A percentile compares a stretch with the other conserved stretches of the same genome.
phyloP scores from a whole-genome alignment of 2,113 vertebrate genomes.

The Bujurquina vittata region DNA sequence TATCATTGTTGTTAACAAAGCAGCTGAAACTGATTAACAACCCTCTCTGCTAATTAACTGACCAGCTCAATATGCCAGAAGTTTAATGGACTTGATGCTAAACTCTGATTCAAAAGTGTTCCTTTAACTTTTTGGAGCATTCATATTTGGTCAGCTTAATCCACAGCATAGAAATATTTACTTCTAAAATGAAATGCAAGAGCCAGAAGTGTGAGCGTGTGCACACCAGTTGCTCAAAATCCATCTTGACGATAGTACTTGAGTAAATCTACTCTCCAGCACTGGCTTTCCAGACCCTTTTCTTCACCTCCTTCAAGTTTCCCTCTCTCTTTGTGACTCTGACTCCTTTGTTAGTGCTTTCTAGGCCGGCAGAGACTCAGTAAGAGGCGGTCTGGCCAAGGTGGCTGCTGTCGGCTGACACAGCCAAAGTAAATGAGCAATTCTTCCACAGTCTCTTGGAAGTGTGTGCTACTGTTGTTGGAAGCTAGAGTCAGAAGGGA shows the following conservation, averaged over 20 bases:
- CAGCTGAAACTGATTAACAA: no score
- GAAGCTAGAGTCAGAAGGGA: slow-evolving; percentile 42
- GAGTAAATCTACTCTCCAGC: neutral
- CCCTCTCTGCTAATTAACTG: no score
- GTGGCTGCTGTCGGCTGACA: slow-evolving; percentile 48
- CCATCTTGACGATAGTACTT: neutral
- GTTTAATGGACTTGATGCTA: no score
- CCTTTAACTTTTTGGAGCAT: no score
- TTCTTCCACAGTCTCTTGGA: slow-evolving; percentile 55
- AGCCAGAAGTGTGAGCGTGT: neutral
- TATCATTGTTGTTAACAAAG: no score
- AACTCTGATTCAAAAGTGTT: no score
- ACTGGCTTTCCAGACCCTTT: neutral
- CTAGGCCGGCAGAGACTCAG: slow-evolving; percentile 47
- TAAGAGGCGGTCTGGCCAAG: slow-evolving; percentile 47
- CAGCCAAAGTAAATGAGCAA: slow-evolving; percentile 69
- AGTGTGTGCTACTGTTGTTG: slow-evolving; percentile 41
- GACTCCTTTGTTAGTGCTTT: slow-evolving; percentile 21
- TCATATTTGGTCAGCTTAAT: neutral
- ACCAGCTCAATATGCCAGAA: no score
- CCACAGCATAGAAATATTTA: neutral
- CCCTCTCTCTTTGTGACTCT: neutral
- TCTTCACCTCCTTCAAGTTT: neutral
- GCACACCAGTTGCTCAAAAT: neutral
- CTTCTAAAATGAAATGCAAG: neutral